Base-by-base conservation (phyloP, 1,140 invertebrate genomes). In the Pentalonia nigronervosa region DNA sequence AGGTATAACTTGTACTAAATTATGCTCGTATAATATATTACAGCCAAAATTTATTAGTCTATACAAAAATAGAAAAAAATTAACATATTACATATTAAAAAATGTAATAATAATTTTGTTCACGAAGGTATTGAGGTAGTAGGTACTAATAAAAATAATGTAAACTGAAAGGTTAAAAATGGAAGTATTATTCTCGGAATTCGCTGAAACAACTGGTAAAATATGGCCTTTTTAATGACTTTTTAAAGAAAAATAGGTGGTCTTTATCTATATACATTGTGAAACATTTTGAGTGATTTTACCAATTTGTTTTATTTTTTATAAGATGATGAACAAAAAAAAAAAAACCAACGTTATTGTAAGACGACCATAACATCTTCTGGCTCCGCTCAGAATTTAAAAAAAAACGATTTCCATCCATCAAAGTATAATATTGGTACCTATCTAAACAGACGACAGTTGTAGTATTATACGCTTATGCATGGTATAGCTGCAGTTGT, bases 381-480 rank as follows among this genome's bases (percentile, higher is more conserved):
- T n/a, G 30, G 11, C 25, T 14, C 9, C 25, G 60, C n/a, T 76
- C 60, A n/a, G 6, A 76, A 76, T 76, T 17, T 30, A n/a, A 76
- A 76, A 76, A 76, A n/a, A 76, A 76, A n/a, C n/a, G 60, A 76
- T 76, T 76, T n/a, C n/a, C 60, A n/a, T 76, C 60, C 60, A 76
- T 76, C 60, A 76, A 76, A 76, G 41, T 17, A 76, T 20, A 6
- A n/a, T n/a, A 76, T 76, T 14, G 6, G n/a, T 34, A n/a, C 60
- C 60, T 76, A 34, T 14, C 30, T n/a, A n/a, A 6, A n/a, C 14
- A 67, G 14, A n/a, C 30, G 60, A 76, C 11, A 76, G 30, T 41
- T 41, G 41, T n/a, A 76, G 14, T 76, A n/a, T 76, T 17, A 67
- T 67, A 67, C 2, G 14, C 30, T 11, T 14, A 4, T 3, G n/a